These are phyloP conservation scores for Pseudorectes ferrugineus DNA, from an alignment of 2,113 vertebrate genomes.

Conservation along the genomic window DNA sequence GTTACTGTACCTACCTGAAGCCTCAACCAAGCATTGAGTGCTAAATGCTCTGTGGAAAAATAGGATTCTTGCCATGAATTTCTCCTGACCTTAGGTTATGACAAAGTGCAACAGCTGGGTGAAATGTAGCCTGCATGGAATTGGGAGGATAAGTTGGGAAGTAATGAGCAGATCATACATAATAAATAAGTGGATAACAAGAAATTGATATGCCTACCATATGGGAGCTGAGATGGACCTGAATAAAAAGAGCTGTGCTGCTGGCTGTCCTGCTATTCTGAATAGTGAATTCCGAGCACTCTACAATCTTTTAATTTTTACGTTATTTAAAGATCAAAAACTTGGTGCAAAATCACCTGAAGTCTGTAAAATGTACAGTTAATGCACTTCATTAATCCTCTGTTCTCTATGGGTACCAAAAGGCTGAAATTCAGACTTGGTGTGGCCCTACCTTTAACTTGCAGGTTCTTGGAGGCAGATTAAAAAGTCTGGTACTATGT, in stretches of 20 bases:
- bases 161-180: conserved; percentile 32
- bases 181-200: conserved; percentile 54
- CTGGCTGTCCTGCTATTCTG: not conserved
- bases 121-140: conserved; percentile 23
- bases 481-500: not conserved
- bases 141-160: conserved; percentile 14
- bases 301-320: not conserved
- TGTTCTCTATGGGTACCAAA: not conserved
- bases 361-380: not conserved
- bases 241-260: not conserved
- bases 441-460: not conserved
- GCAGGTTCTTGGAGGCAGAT: not conserved
- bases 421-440: not conserved
- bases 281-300: not conserved
- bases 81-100: not conserved
- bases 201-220: conserved; percentile 47
- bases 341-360: not conserved
- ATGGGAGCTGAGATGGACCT: not conserved
- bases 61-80: not conserved
- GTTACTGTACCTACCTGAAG: not conserved
- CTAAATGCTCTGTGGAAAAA: not conserved
- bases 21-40: not conserved
- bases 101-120: conserved; percentile 34
- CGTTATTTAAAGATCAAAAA: not conserved
- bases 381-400: not conserved